A percentile compares a stretch with the other conserved stretches of the same genome.
Evolutionary conservation across 2,797 vertebrate genomes (phyloP).

Genomic region (Chaenodraco wilsoni): DNA sequence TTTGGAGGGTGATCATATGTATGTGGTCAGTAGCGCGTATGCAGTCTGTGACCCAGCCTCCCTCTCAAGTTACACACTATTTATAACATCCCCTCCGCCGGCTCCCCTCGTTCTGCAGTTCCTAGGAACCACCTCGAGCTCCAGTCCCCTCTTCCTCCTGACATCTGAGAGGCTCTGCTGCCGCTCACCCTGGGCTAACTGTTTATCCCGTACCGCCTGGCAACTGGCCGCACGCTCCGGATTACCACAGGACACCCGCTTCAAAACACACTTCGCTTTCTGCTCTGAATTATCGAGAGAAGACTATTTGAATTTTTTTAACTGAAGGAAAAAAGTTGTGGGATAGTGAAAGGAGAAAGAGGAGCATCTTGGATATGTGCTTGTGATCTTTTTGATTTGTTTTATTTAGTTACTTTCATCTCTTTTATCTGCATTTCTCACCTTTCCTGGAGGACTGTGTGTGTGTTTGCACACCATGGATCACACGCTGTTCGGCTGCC

Average conservation of each 20-base stretch:
- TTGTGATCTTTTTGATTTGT: slow-evolving; percentile 53
- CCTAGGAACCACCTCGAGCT: slow-evolving; percentile 89
- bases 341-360: slow-evolving; percentile 44
- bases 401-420: slow-evolving; percentile 46
- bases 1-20: slow-evolving; percentile 89
- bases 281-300: slow-evolving; percentile 30
- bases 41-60: slow-evolving; percentile 95
- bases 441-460: slow-evolving; percentile 75
- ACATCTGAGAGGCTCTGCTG: slow-evolving; percentile 88
- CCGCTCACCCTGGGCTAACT: slow-evolving; percentile 83
- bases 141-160: slow-evolving; percentile 79
- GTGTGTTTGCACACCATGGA: slow-evolving; percentile 89
- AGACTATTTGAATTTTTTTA: slow-evolving; percentile 23
- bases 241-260: slow-evolving; percentile 85
- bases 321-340: slow-evolving; percentile 55
- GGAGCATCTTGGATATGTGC: slow-evolving; percentile 81
- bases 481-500: slow-evolving; percentile 98
- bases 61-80: slow-evolving; percentile 99
- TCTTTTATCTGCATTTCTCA: slow-evolving; percentile 69
- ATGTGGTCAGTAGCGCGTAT: slow-evolving; percentile 91
- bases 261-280: slow-evolving; percentile 59
- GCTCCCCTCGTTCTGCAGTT: slow-evolving; percentile 90
- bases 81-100: slow-evolving; percentile 94
- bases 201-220: slow-evolving; percentile 85
- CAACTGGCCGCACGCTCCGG: slow-evolving; percentile 85